Conservation (phyloP, 2,797 vertebrate species). For the Iguana delicatissima region DNA sequence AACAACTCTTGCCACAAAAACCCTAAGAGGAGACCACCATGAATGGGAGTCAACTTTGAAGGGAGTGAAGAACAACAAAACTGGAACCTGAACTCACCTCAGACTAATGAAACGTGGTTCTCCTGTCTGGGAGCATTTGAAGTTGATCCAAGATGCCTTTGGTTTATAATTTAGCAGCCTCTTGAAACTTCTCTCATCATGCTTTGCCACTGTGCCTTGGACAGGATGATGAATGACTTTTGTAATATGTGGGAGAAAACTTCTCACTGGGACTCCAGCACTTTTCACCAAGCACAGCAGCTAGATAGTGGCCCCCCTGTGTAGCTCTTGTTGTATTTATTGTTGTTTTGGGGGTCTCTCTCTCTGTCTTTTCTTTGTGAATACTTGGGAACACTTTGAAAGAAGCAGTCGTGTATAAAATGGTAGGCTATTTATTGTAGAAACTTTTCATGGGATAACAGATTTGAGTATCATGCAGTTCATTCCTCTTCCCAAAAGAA, state of each 20-base stretch:
- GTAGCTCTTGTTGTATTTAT: conserved; percentile 27
- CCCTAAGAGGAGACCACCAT: too few relatives aligned
- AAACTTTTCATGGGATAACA: conserved; percentile 16
- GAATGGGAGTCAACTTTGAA: too few relatives aligned
- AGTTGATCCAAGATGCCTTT: neutral
- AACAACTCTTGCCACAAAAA: too few relatives aligned
- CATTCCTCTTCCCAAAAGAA: neutral
- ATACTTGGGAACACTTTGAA: conserved; percentile 18
- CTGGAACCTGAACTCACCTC: neutral
- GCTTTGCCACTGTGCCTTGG: neutral
- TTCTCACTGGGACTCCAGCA: neutral
- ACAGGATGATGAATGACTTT: neutral
- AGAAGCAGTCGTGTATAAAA: conserved; percentile 1
- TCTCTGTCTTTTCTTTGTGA: neutral
- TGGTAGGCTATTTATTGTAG: conserved; percentile 38
- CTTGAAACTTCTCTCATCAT: neutral
- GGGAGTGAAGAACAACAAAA: neutral
- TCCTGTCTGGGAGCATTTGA: neutral
- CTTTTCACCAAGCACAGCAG: neutral
- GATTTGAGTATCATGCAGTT: neutral
- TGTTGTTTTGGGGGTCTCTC: neutral
- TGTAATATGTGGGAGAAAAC: neutral
- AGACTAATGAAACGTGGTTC: neutral
- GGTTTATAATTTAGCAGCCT: neutral
- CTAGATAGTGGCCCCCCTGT: neutral